Percentiles rank a stretch among this genome's conserved stretches.
Conservation (phyloP, 53 echinoderm and acorn worm genomes). For the Stichopus horrens region DNA sequence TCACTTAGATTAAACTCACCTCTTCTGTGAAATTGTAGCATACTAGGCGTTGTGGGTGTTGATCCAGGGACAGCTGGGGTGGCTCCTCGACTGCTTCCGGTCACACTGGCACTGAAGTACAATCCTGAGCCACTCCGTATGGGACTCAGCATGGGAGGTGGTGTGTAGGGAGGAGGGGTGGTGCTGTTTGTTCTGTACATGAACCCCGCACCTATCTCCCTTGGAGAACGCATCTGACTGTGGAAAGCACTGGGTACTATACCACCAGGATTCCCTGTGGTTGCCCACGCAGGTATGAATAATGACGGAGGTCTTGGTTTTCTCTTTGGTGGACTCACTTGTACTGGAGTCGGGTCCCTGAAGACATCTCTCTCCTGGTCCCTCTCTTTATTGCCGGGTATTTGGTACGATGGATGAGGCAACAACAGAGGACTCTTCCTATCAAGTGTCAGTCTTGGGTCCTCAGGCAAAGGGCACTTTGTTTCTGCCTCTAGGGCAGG, state of each 20-base stretch:
- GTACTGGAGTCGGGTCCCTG: constrained; percentile 76
- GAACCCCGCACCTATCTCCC: constrained; percentile 72
- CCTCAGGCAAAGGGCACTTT: constrained; percentile 1
- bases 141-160: constrained; percentile 98
- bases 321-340: constrained; percentile 80
- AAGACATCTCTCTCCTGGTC: constrained; percentile 63
- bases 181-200: constrained; percentile 71
- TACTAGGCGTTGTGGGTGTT: constrained; percentile 86
- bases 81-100: constrained; percentile 33
- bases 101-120: constrained; percentile 73
- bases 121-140: constrained; percentile 96
- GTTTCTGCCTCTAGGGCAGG: constrained; percentile 67
- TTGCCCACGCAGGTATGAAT: constrained; percentile 93
- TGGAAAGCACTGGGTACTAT: constrained; percentile 79
- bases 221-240: constrained; percentile 97
- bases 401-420: background rate
- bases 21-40: constrained; percentile 93
- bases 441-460: constrained; percentile 19
- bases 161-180: constrained; percentile 98
- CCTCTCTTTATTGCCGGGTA: background rate
- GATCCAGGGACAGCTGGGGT: constrained; percentile 61
- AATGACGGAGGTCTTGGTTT: constrained; percentile 78
- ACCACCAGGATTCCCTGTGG: constrained; percentile 79
- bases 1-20: constrained; percentile 46
- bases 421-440: background rate